Percentiles rank a stretch among this genome's conserved stretches.
Conservation (phyloP, 1,140 invertebrate species). For the Drosophila mojavensis region DNA sequence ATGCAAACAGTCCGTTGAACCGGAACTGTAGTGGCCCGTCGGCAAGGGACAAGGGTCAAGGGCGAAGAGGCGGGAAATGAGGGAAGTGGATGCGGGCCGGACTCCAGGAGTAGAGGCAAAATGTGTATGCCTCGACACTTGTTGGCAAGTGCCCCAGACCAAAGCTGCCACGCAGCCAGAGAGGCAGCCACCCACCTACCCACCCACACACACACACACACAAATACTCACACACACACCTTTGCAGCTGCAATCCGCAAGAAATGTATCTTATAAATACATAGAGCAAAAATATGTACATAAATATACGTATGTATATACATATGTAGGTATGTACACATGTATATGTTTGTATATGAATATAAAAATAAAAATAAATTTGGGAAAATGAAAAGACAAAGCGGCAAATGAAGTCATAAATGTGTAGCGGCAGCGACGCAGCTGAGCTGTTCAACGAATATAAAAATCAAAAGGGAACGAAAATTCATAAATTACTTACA, state of each 20-base stretch:
- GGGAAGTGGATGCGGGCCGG: not conserved
- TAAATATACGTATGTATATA: not conserved
- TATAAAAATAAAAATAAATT: conserved; percentile 13
- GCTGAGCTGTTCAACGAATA: not conserved
- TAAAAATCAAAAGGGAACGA: not conserved
- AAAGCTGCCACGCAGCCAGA: not conserved
- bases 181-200: not conserved
- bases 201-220: not conserved
- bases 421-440: conserved; percentile 1
- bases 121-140: conserved; percentile 31
- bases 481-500: conserved; percentile 8
- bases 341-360: not conserved
- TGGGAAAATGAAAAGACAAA: conserved; percentile 12
- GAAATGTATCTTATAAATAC: conserved; percentile 31
- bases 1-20: conserved; percentile 54
- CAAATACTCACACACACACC: not conserved
- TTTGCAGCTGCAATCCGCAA: conserved; percentile 5
- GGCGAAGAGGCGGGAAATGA: not conserved
- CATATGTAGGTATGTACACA: not conserved
- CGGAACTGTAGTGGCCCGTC: conserved; percentile 8
- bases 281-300: not conserved
- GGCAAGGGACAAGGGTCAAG: not conserved
- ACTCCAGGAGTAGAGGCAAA: conserved; percentile 13
- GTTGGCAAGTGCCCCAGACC: conserved; percentile 16
- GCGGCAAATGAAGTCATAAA: conserved; percentile 20